Conservation (phyloP, 1,140 invertebrate species). For the Sycobia sp. region DNA sequence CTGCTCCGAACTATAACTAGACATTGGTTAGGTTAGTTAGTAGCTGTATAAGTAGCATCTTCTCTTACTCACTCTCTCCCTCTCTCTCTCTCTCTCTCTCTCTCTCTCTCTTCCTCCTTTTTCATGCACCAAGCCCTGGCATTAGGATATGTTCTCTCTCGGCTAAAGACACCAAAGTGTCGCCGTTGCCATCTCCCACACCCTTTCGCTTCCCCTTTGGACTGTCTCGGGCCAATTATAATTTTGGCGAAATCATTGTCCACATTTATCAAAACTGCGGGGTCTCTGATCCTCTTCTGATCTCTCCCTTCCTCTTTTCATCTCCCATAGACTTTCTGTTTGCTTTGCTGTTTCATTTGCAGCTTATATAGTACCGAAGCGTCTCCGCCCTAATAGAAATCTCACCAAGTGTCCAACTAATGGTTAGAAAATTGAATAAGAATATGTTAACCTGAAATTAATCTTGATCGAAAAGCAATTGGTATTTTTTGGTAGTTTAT, state of each 20-base stretch:
- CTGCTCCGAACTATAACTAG: slow-evolving; percentile 40
- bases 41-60: slow-evolving; percentile 11
- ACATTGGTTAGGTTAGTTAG: slow-evolving; percentile 33
- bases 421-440: no score
- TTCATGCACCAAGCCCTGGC: neutral
- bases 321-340: no score
- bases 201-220: neutral
- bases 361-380: no score
- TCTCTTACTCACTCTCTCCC: slow-evolving; percentile 4
- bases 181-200: neutral
- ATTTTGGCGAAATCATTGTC: slow-evolving; percentile 15
- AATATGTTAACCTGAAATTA: no score
- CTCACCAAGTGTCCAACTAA: no score
- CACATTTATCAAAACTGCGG: neutral
- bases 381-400: no score
- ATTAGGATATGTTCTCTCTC: slow-evolving; percentile 6
- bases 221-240: slow-evolving; percentile 14
- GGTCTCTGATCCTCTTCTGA: no score
- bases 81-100: neutral
- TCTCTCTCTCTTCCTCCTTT: neutral
- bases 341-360: no score
- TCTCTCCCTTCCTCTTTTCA: no score
- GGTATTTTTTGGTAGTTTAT: no score
- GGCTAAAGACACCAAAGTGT: no score
- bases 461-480: no score